These are phyloP conservation scores for Galerucella nymphaeae DNA, from an alignment of 2,888 invertebrate genomes.

Conservation along the genomic window DNA sequence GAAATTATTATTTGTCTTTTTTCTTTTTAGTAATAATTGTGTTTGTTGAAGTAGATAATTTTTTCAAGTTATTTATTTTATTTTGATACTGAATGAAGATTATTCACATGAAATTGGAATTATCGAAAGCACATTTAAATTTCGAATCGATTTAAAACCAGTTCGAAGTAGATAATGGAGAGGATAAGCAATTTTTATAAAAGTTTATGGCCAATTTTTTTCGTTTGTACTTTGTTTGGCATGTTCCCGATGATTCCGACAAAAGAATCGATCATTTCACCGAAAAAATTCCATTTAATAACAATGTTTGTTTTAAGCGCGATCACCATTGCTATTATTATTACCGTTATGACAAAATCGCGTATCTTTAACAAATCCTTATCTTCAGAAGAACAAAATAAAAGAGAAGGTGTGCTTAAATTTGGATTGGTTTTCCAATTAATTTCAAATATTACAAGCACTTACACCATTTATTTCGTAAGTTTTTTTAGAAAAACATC, in stretches of 20 bases:
- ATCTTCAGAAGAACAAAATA: not conserved
- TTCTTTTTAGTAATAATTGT: too few relatives aligned
- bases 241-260: conserved; percentile 21
- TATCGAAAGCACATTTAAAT: not conserved
- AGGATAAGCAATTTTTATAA: conserved; percentile 13
- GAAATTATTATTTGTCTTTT: too few relatives aligned
- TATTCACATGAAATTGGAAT: not conserved
- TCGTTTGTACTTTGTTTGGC: conserved; percentile 11
- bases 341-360: not conserved
- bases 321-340: not conserved
- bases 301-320: conserved; percentile 11
- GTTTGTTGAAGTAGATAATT: too few relatives aligned
- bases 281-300: conserved; percentile 21
- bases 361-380: not conserved
- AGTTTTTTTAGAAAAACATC: conserved; percentile 21
- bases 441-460: not conserved
- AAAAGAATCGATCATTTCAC: conserved; percentile 6
- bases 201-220: conserved; percentile 19
- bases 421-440: conserved; percentile 21
- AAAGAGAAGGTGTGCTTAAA: conserved; percentile 11
- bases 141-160: not conserved
- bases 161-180: not conserved
- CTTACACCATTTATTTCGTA: not conserved
- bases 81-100: not conserved
- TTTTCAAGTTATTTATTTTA: too few relatives aligned